Evolutionary conservation across 2,888 invertebrate genomes (phyloP).

Genomic region (Cinara cedri): DNA sequence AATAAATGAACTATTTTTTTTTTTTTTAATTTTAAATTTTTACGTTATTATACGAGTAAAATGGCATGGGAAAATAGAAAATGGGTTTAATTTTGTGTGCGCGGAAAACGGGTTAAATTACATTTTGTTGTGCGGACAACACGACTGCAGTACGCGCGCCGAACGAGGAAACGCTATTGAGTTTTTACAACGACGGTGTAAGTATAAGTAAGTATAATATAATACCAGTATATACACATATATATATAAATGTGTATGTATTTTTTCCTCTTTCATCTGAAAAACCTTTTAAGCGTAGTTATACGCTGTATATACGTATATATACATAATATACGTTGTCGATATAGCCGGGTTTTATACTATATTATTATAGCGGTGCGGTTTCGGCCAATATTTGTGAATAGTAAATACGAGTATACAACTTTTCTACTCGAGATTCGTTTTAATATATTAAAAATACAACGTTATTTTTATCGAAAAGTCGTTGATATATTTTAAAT

Average conservation of each 20-base stretch:
- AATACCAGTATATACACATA: too few species aligned
- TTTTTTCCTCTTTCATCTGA: not conserved
- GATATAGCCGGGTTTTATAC: not conserved
- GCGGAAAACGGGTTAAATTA: slow-evolving; percentile 2
- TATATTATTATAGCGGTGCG: not conserved
- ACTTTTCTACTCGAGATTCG: not conserved
- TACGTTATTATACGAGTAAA: not conserved
- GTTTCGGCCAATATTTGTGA: too few species aligned
- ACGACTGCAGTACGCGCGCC: not conserved
- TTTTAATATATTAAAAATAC: not conserved
- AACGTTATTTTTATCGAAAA: too few species aligned
- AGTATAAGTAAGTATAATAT: too few species aligned
- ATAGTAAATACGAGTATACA: not conserved
- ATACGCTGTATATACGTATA: not conserved
- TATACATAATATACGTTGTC: not conserved
- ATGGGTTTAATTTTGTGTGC: not conserved
- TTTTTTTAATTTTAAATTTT: slow-evolving; percentile 26
- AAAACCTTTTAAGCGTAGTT: slow-evolving; percentile 19
- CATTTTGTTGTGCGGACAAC: not conserved
- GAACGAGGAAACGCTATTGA: slow-evolving; percentile 1
- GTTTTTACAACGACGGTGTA: not conserved
- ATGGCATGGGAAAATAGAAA: not conserved
- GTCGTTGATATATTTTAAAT: too few species aligned
- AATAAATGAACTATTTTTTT: not conserved
- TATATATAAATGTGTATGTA: not conserved